Percentiles rank a stretch among this genome's conserved stretches.
These are phyloP conservation scores for Nomada flava DNA, from an alignment of 2,888 invertebrate genomes.

Conservation along the genomic window DNA sequence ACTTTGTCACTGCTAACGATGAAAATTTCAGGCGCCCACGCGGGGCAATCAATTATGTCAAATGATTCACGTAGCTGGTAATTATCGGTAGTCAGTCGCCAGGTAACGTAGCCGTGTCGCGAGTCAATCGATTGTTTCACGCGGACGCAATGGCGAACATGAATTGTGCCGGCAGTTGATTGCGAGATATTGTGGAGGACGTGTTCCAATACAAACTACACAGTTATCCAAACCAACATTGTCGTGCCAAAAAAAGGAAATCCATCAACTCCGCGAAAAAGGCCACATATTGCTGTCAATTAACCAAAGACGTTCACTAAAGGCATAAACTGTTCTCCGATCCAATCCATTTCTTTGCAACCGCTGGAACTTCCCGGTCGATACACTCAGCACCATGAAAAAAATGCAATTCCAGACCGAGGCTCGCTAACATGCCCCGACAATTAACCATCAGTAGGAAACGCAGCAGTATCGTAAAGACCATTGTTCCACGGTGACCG, in stretches of 20 bases:
- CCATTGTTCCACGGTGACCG: constrained; percentile 22
- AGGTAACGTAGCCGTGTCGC: constrained; percentile 31
- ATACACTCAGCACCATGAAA: too few species aligned
- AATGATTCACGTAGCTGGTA: constrained; percentile 66
- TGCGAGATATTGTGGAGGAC: constrained; percentile 28
- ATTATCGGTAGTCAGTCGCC: constrained; percentile 52
- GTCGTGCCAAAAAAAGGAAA: background rate
- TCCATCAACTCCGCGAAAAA: too few species aligned
- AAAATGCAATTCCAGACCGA: too few species aligned
- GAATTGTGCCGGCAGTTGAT: constrained; percentile 17
- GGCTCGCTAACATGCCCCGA: background rate
- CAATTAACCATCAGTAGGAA: constrained; percentile 24
- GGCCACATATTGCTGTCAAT: too few species aligned
- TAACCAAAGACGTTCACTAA: too few species aligned
- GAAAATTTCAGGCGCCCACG: constrained; percentile 56
- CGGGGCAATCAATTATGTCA: constrained; percentile 68
- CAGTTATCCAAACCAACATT: background rate
- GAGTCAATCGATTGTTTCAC: constrained; percentile 47
- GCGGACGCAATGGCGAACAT: constrained; percentile 28
- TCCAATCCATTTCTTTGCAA: too few species aligned
- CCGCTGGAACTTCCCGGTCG: too few species aligned
- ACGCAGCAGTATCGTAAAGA: background rate
- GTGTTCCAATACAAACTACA: background rate
- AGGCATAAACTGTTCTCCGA: too few species aligned
- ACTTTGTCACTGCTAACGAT: constrained; percentile 35